A percentile compares a stretch with the other conserved stretches of the same genome.
Conservation (phyloP, 2,113 vertebrate genomes). For the Lepisosteus osseus region DNA sequence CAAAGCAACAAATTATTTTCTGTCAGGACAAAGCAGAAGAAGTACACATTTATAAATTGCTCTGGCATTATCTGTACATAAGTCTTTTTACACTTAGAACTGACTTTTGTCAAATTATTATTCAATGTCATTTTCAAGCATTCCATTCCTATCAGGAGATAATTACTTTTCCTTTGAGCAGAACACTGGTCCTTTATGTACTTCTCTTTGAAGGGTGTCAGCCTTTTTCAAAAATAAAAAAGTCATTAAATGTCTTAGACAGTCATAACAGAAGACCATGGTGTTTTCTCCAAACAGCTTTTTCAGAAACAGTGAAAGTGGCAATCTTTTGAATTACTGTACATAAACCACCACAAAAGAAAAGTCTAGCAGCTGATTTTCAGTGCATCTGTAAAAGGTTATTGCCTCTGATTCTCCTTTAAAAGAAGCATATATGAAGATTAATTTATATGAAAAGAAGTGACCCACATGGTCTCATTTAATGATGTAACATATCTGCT, state of each 20-base stretch:
- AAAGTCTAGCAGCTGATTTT: background rate
- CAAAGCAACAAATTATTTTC: conserved; percentile 6
- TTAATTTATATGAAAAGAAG: too few species aligned
- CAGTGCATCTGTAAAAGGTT: too few species aligned
- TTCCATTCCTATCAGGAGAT: conserved; percentile 48
- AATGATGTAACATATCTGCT: too few species aligned
- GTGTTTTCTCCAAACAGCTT: background rate
- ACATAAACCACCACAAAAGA: background rate
- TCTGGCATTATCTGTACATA: conserved; percentile 40
- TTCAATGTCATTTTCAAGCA: conserved; percentile 54
- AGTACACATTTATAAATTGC: conserved; percentile 37
- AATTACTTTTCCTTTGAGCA: conserved; percentile 48
- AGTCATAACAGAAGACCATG: conserved; percentile 29
- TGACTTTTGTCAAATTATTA: conserved; percentile 48
- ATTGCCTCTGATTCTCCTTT: conserved; percentile 5
- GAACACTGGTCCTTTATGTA: conserved; percentile 17
- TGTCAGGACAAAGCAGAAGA: conserved; percentile 17
- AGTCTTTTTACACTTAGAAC: conserved; percentile 41
- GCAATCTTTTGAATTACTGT: too few species aligned
- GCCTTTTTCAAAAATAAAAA: conserved; percentile 46
- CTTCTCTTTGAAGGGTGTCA: conserved; percentile 24
- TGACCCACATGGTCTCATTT: too few species aligned
- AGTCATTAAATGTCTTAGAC: conserved; percentile 32
- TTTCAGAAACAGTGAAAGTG: too few species aligned
- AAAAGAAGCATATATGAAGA: conserved; percentile 5